Evolutionary conservation across 2,797 vertebrate species (phyloP), one percentile per base, ranked within the genome.

Genomic region (Anas flavirostris): DNA sequence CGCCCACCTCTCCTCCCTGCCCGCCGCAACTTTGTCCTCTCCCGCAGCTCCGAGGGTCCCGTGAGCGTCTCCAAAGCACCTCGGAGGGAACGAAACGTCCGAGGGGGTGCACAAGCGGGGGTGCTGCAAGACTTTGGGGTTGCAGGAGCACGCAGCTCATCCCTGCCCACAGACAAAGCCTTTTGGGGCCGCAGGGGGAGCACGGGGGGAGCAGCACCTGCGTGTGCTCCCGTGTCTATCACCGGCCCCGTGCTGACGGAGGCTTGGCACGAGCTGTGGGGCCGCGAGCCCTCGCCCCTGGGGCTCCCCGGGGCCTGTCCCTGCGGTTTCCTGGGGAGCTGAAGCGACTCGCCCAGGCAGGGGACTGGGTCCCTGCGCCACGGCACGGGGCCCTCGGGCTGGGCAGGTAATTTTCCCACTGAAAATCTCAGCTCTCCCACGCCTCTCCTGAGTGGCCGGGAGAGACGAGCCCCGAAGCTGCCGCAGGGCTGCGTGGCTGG

Each of bases 11-110:
- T n/a, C 46, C 46, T 75, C 43, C 5, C 35, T 50, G 60, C 52
- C 74, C 5, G 17, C 82, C 50, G 72, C 79, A 95, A 94, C 94
- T 96, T 94, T 48, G 62, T 79, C 68, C n/a, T 44, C 53, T 55
- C 70, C 75, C 1, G 0, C 3, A 8, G 72, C 76, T 70, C 15
- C 1, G 0, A 77, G 79, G 66, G 73, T 95, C 56, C 86, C 1
- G 0, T 44, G 73, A 46, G 31, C 48, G 35, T 83, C 74, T 58
- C 62, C 8, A 3, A 8, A 70, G 53, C 50, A 16, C 64, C 28
- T 88, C 1, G 3, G 22, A 52, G 35, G 39, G 56, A 60, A 16
- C 67, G 8, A 48, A 82, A 77, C 48, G 10, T 74, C 11, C 21
- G 8, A 43, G n/a, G 44, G 43, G 3, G 19, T 48, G 48, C 60